phyloP scores from a whole-genome alignment of 2,888 invertebrate genomes.

The Caenorhabditis angaria region DNA sequence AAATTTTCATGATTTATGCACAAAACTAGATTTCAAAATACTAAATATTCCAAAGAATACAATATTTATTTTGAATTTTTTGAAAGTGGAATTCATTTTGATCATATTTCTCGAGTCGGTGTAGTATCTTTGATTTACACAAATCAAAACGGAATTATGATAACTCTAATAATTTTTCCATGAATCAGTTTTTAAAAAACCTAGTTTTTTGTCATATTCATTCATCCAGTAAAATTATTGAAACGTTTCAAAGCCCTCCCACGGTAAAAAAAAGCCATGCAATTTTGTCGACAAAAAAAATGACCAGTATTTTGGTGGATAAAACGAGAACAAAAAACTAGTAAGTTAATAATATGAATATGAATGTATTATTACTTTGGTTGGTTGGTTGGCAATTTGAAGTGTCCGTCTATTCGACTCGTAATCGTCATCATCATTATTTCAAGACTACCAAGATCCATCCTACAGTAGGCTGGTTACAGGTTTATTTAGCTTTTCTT shows the following conservation, averaged over 20 bases:
- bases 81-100: too few relatives aligned
- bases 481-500: conserved; percentile 44
- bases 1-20: too few relatives aligned
- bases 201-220: background rate
- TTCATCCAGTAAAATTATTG: background rate
- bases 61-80: too few relatives aligned
- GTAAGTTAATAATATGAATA: background rate
- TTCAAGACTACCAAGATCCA: background rate
- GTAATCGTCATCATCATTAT: conserved; percentile 4
- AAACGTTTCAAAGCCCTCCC: conserved; percentile 1
- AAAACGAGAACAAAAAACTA: conserved; percentile 1
- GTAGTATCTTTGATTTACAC: too few relatives aligned
- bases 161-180: too few relatives aligned
- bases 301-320: background rate
- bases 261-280: too few relatives aligned
- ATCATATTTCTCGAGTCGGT: too few relatives aligned
- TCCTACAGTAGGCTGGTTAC: conserved; percentile 22
- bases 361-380: too few relatives aligned
- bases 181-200: too few relatives aligned
- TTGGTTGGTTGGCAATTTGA: conserved; percentile 1
- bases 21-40: too few relatives aligned
- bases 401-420: background rate
- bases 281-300: background rate
- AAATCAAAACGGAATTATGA: too few relatives aligned
- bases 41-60: too few relatives aligned